Evolutionary conservation across 2,797 vertebrate species (phyloP).

Genomic region (Botia kubotai): DNA sequence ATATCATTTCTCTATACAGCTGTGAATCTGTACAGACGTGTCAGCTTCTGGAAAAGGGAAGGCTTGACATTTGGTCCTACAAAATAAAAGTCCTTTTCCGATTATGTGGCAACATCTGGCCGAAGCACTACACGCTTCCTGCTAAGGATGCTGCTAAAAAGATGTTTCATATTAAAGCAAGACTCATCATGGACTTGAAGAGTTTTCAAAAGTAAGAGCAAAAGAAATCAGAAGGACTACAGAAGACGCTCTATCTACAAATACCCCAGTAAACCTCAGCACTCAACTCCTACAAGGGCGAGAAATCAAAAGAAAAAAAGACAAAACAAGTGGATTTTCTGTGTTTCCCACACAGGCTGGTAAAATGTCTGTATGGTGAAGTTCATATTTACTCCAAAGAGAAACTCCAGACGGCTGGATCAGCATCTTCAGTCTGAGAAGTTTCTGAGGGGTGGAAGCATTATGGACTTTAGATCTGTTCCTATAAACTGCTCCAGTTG

Average conservation of each 20-base stretch:
- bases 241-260: conserved; percentile 74
- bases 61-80: conserved; percentile 46
- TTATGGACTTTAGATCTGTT: conserved; percentile 46
- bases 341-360: conserved; percentile 8
- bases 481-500: conserved; percentile 47
- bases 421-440: neutral
- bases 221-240: conserved; percentile 60
- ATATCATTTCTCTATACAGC: conserved; percentile 51
- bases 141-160: conserved; percentile 59
- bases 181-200: conserved; percentile 74
- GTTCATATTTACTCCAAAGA: conserved; percentile 5
- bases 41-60: conserved; percentile 62
- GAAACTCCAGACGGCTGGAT: neutral
- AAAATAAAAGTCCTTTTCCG: conserved; percentile 47
- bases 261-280: conserved; percentile 77
- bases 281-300: conserved; percentile 67
- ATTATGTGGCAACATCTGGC: neutral
- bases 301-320: conserved; percentile 49
- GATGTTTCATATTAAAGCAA: conserved; percentile 78
- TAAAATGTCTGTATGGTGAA: neutral
- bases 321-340: neutral
- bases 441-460: conserved; percentile 47
- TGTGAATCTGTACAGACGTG: conserved; percentile 95
- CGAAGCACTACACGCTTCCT: conserved; percentile 4
- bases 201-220: conserved; percentile 60